A percentile compares a stretch with the other conserved stretches of the same genome.
These are phyloP conservation scores for Gila orcuttii DNA, from an alignment of 2,113 vertebrate species.

Conservation along the genomic window DNA sequence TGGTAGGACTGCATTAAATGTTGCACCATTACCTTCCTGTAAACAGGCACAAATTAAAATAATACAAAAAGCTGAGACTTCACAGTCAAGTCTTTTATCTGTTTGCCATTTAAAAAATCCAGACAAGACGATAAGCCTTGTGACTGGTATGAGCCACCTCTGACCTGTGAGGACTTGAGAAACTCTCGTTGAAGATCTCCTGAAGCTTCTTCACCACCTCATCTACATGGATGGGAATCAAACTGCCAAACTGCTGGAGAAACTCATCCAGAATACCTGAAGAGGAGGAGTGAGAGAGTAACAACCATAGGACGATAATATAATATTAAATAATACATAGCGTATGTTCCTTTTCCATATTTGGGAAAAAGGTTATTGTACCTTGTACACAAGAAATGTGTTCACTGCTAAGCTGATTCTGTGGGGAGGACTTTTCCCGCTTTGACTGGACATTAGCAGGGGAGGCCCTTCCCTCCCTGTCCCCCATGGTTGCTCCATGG, in stretches of 20 bases:
- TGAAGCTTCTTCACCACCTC: constrained; percentile 85
- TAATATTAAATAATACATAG: not conserved
- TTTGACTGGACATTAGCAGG: constrained; percentile 22
- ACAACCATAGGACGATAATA: not conserved
- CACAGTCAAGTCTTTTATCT: not conserved
- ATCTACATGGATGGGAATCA: constrained; percentile 87
- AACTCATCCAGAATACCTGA: constrained; percentile 86
- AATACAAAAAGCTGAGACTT: not conserved
- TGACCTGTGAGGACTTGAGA: constrained; percentile 83
- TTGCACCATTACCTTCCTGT: constrained; percentile 84
- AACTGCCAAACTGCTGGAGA: constrained; percentile 86
- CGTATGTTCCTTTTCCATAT: not conserved
- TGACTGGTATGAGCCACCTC: not conserved
- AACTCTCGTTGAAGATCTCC: constrained; percentile 84
- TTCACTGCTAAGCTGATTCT: constrained; percentile 55
- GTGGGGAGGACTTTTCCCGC: constrained; percentile 14
- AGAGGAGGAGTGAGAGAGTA: not conserved
- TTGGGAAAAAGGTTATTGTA: not conserved
- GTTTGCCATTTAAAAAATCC: not conserved
- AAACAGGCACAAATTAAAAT: not conserved
- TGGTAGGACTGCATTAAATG: constrained; percentile 89
- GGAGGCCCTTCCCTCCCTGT: constrained; percentile 1
- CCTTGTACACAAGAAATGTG: constrained; percentile 57
- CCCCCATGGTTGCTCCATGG: not conserved
- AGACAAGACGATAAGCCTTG: not conserved